phyloP scores from a whole-genome alignment of 2,113 vertebrate genomes.

The Ceyx melanurus region DNA sequence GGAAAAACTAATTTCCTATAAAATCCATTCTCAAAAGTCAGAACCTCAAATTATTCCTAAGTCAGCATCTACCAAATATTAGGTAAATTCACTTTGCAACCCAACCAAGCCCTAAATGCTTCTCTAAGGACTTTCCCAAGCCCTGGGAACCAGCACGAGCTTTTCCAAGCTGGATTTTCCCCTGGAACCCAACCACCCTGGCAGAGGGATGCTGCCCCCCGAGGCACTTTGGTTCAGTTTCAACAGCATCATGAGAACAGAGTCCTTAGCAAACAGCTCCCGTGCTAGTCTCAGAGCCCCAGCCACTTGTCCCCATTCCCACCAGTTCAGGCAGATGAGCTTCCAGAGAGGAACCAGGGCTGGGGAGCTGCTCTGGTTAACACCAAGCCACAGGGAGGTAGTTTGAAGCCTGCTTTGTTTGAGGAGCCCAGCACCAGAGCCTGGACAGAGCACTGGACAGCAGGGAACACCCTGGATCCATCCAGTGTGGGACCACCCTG shows the following conservation, averaged over 20 bases:
- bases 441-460: background rate
- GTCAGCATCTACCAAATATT: background rate
- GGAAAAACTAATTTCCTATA: background rate
- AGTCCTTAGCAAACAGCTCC: background rate
- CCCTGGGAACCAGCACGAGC: background rate
- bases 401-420: background rate
- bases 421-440: background rate
- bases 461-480: background rate
- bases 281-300: background rate
- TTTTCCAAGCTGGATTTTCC: slow-evolving; percentile 20
- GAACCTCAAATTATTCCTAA: background rate
- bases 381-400: background rate
- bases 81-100: background rate
- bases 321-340: background rate
- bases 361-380: background rate
- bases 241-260: background rate
- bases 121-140: background rate
- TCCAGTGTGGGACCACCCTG: rapidly evolving
- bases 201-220: background rate
- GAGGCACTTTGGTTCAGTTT: background rate
- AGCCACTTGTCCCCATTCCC: background rate
- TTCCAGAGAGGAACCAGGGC: background rate
- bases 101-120: background rate
- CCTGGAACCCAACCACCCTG: slow-evolving; percentile 6
- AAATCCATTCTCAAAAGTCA: background rate